Base-by-base conservation (phyloP, 2,888 invertebrate species). In the Cerceris rybyensis region DNA sequence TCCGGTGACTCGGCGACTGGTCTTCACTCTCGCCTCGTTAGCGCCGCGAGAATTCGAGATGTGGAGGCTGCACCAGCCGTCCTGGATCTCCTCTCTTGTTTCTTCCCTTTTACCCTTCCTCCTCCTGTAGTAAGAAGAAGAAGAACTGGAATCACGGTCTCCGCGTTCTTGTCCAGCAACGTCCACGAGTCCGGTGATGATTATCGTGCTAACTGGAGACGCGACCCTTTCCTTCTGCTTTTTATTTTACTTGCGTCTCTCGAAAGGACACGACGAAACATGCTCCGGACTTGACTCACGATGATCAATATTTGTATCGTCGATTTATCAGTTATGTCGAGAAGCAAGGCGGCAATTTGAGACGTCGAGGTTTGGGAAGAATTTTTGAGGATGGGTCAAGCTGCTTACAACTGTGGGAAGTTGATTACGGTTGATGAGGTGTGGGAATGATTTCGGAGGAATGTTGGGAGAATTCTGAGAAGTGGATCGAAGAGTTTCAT, bases 111-210 rank as follows among this genome's bases (percentile, higher is more conserved):
- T 39, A 16, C 50, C 28, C 54, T 46, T 58, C 72, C 57, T 60
- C 63, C 69, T 49, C 73, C 46, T 43, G 16, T 43, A 54, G 49
- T 41, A 65, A 74, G 41, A 69, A 43, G 17, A 66, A 49, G 74
- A 84, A 86, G 80, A 86, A 85, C 80, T 84, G 86, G 86, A 80
- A 81, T 84, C 77, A 46, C 75, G 71, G 67, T 72, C 52, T 28
- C 59, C 66, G 71, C 70, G 81, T 83, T 85, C 76, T 82, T 80
- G 70, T 66, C 58, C 73, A 52, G 69, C 79, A 54, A 14, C 65
- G 39, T 72, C 64, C 50, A 60, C 66, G 67, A 69, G 67, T 71
- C 54, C 54, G 50, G 41, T 66, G 78, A 70, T 75, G 81, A 85
- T 85, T 85, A 86, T 86, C 81, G 75, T 55, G 67, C 73, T 73